These are phyloP conservation scores for Osmerus mordax DNA, from an alignment of 2,113 vertebrate species.

Conservation along the genomic window DNA sequence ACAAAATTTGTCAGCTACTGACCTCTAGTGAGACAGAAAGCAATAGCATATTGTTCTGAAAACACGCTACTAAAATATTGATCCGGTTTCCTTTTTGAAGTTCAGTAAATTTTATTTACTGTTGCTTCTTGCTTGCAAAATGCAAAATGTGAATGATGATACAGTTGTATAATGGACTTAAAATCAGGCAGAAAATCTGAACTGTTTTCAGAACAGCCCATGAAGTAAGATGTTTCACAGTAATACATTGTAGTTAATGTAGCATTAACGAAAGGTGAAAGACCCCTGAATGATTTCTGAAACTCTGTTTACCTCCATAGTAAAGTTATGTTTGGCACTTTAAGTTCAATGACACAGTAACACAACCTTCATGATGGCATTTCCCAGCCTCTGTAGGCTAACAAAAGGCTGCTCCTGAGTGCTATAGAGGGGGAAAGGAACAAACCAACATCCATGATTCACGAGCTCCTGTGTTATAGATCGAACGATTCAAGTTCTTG, in stretches of 20 bases:
- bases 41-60: slow-evolving; percentile 37
- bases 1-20: slow-evolving; percentile 52
- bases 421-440: no score
- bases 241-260: no score
- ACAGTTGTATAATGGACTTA: no score
- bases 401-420: no score
- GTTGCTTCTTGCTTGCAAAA: background rate
- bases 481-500: background rate
- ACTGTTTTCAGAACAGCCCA: background rate
- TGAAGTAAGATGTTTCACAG: background rate
- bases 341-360: no score
- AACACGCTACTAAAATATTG: background rate
- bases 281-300: no score
- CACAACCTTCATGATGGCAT: no score
- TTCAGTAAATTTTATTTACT: background rate
- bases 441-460: background rate
- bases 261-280: no score
- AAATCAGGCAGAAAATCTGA: background rate
- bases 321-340: no score
- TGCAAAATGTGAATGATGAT: no score
- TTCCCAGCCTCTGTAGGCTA: no score
- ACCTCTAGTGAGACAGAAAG: slow-evolving; percentile 63
- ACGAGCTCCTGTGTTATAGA: background rate
- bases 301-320: no score
- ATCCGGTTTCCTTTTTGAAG: background rate